A percentile compares a stretch with the other conserved stretches of the same genome.
Evolutionary conservation across 2,113 vertebrate species (phyloP).

Genomic region (Fregetta grallaria): DNA sequence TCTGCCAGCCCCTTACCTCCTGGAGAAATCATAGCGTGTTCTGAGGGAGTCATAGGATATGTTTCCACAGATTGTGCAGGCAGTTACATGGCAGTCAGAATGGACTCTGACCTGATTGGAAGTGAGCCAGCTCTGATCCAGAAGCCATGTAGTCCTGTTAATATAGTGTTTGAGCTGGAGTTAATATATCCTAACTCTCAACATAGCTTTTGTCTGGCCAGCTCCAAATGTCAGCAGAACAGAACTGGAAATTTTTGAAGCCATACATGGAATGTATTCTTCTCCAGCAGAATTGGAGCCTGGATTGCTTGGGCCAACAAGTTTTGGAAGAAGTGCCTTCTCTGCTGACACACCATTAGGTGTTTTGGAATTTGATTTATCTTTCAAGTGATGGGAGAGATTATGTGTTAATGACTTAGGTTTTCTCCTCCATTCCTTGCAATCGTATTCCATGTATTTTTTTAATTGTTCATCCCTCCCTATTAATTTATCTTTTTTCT

Average conservation of each 20-base stretch:
- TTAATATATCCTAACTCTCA: neutral
- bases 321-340: neutral
- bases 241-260: neutral
- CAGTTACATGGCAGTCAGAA: neutral
- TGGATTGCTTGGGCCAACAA: neutral
- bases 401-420: neutral
- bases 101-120: neutral
- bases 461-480: neutral
- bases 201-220: neutral
- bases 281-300: neutral
- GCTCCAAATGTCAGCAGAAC: neutral
- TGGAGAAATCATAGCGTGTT: neutral
- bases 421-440: neutral
- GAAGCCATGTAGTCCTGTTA: neutral
- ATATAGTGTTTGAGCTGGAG: neutral
- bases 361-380: neutral
- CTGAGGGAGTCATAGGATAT: neutral
- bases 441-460: neutral
- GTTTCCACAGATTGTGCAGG: neutral
- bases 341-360: neutral
- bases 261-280: neutral
- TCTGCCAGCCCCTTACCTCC: neutral
- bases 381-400: neutral
- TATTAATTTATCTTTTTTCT: neutral
- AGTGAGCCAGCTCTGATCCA: neutral